Evolutionary conservation across 2,797 vertebrate genomes (phyloP).

Genomic region (Phrynocephalus forsythii): DNA sequence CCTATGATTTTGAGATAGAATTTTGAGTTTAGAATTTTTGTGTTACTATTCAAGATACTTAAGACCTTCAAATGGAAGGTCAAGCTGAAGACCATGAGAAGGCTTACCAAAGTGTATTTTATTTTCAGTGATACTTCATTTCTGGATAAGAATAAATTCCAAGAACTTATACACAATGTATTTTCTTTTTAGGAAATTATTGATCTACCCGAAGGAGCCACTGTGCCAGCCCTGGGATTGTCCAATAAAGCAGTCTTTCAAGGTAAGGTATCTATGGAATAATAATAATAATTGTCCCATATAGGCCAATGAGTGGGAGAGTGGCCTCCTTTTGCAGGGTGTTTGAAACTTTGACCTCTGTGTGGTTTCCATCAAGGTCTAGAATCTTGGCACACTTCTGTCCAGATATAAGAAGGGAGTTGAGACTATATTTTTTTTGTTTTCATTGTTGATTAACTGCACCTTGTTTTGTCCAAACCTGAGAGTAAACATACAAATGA

Average conservation of each 20-base stretch:
- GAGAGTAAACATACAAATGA: background rate
- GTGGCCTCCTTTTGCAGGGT: background rate
- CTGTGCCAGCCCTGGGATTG: slow-evolving; percentile 94
- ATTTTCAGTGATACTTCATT: background rate
- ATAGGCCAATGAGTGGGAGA: background rate
- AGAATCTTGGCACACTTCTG: background rate
- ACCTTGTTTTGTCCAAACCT: background rate
- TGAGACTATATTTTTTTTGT: no score
- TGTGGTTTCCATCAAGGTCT: background rate
- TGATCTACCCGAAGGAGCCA: slow-evolving; percentile 93
- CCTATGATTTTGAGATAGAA: background rate
- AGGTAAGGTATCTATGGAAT: slow-evolving; percentile 76
- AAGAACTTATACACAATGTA: background rate
- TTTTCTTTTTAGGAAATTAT: slow-evolving; percentile 75
- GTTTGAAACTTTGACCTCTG: background rate
- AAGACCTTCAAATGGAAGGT: background rate
- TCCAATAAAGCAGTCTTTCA: slow-evolving; percentile 98
- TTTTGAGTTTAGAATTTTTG: background rate
- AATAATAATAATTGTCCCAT: background rate
- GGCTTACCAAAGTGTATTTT: no score
- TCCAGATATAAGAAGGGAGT: no score
- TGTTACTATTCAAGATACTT: no score
- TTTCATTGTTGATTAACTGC: background rate
- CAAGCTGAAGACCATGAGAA: background rate
- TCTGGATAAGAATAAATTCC: background rate